phyloP scores from a whole-genome alignment of 2,797 vertebrate genomes.

The Scomberomorus guttatus region DNA sequence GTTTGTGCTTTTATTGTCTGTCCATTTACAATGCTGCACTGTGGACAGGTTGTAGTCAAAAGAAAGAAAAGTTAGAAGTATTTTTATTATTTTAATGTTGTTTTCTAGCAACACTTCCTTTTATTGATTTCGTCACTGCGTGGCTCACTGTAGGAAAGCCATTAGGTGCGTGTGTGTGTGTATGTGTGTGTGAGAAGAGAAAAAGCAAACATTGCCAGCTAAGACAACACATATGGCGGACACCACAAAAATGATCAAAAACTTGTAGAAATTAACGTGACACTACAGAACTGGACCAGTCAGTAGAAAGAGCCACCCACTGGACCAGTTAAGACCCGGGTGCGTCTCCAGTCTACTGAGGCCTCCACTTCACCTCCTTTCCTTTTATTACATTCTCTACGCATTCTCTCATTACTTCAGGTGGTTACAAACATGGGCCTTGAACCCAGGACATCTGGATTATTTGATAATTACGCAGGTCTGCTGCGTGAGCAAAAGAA shows the following conservation, averaged over 20 bases:
- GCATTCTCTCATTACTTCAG: not conserved
- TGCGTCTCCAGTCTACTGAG: not conserved
- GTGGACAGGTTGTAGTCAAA: not conserved
- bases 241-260: constrained; percentile 4
- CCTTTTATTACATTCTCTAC: not conserved
- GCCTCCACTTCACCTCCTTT: constrained; percentile 6
- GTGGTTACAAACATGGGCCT: not conserved
- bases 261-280: constrained; percentile 81
- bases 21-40: not conserved
- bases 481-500: constrained; percentile 5
- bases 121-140: not conserved
- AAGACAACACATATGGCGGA: not conserved
- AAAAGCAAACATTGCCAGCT: not conserved
- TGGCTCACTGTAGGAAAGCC: not conserved
- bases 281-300: constrained; percentile 34
- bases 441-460: not conserved
- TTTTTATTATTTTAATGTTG: not conserved
- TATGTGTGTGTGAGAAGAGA: not conserved
- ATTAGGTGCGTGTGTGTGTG: not conserved
- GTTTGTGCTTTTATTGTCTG: not conserved
- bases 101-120: too few species aligned
- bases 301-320: constrained; percentile 7
- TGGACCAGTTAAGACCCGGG: not conserved
- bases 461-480: not conserved
- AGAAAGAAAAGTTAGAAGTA: too few species aligned